phyloP scores from a whole-genome alignment of 2,888 invertebrate species.

The Rotaria sp. region DNA sequence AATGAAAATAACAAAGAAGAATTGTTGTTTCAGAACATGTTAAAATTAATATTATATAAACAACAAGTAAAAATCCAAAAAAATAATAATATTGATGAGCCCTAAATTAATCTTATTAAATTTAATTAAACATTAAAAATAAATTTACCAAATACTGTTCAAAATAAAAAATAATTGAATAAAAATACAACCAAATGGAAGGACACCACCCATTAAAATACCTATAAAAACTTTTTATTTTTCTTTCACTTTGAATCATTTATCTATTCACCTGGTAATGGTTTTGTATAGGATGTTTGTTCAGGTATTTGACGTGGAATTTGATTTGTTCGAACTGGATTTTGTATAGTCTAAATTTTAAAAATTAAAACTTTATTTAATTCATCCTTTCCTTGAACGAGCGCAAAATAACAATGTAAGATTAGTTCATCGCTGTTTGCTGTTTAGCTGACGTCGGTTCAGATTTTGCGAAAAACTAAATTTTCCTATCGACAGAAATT shows the following conservation, averaged over 20 bases:
- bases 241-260: neutral
- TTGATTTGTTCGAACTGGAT: conserved; percentile 95
- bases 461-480: too few relatives aligned
- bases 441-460: too few relatives aligned
- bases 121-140: neutral
- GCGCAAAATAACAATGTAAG: too few relatives aligned
- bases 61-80: conserved; percentile 91
- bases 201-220: conserved; percentile 85
- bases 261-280: conserved; percentile 68
- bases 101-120: neutral
- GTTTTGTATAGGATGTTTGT: conserved; percentile 86
- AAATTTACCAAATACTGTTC: conserved; percentile 72
- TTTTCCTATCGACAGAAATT: too few relatives aligned
- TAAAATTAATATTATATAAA: conserved; percentile 85
- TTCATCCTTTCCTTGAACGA: too few relatives aligned
- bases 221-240: neutral
- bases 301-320: conserved; percentile 97
- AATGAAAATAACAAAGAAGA: conserved; percentile 87
- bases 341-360: conserved; percentile 63
- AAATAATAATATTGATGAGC: conserved; percentile 88
- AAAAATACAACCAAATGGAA: conserved; percentile 91
- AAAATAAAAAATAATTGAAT: conserved; percentile 92
- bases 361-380: too few relatives aligned
- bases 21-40: conserved; percentile 94
- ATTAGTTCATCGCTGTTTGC: too few relatives aligned